Evolutionary conservation across 2,797 vertebrate genomes (phyloP), one percentile per base, ranked within the genome.

Genomic region (Leucoraja ocellata): DNA sequence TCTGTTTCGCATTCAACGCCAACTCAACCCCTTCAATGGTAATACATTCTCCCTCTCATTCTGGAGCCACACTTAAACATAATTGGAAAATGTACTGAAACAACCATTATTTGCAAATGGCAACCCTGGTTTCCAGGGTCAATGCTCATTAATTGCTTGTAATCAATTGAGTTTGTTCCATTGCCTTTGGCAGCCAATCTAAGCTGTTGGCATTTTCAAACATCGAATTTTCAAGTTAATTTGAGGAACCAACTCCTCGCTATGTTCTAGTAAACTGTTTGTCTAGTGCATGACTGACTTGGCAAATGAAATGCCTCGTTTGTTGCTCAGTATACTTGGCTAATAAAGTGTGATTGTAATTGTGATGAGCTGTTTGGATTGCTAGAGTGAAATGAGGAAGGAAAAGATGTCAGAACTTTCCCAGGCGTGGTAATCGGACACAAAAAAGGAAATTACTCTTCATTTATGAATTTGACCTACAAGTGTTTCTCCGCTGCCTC

Each of bases 1-100:
- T 95, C 80, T 97, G 93, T 97, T 97, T 96, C 96, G 99, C 95
- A 97, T 98, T 93, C 95, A 95, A 0, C 96, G 97, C 96, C 97
- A 97, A 93, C 98, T 99, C 95, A 99, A 99, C 96, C 99, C 99
- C 91, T 99, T 98, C 95, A 97, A 94, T 93, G 98, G 99, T 99
- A 95, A 98, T 97, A 23, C 68, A 65, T 88, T 88, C 32, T 88
- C 84, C 63, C 14, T 32, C 25, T 32, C 4, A 8, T 32, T 16
- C 39, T 88, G 28, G 11, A 68, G 7, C 16, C 36, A 25, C 36
- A 32, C 36, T 63, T 68, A n/a, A 28, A 61, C 58, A 0, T 61
- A 83, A 58, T 36, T 39, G 46, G 61, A 21, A 68, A 36, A 9
- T 21, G 68, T 18, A 88, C 61, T 54, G 58, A 14, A 16, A 18